Conservation (phyloP, 2,113 vertebrate species). For the Cheilinus undulatus region DNA sequence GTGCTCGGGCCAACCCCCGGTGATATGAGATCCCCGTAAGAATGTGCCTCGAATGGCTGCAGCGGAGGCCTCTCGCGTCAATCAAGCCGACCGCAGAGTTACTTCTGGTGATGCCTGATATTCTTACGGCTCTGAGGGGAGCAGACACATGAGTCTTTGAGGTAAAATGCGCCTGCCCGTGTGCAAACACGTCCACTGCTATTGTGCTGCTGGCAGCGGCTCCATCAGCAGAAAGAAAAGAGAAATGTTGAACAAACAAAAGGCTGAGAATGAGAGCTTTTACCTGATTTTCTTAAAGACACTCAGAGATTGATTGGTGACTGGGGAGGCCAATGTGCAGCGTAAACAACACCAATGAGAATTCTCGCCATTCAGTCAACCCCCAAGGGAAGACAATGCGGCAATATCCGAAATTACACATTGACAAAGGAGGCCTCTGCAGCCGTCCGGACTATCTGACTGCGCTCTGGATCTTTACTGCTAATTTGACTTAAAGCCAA, state of each 20-base stretch:
- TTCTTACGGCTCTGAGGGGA: slow-evolving; percentile 59
- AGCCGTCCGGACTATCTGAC: slow-evolving; percentile 47
- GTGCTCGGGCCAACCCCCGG: slow-evolving; percentile 85
- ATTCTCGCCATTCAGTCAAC: slow-evolving; percentile 38
- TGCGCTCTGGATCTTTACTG: slow-evolving; percentile 37
- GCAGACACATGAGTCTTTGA: slow-evolving; percentile 55
- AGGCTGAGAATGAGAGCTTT: slow-evolving; percentile 40
- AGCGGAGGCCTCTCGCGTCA: slow-evolving; percentile 68
- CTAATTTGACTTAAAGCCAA: slow-evolving; percentile 70
- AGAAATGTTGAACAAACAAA: slow-evolving; percentile 64
- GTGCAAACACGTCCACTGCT: slow-evolving; percentile 12
- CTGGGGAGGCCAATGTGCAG: slow-evolving; percentile 68
- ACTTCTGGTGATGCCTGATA: slow-evolving; percentile 68
- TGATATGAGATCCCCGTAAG: slow-evolving; percentile 89
- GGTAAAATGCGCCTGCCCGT: slow-evolving; percentile 38
- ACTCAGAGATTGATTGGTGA: slow-evolving; percentile 63
- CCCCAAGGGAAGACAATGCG: slow-evolving; percentile 68
- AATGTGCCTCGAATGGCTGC: slow-evolving; percentile 81
- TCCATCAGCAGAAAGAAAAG: slow-evolving; percentile 35
- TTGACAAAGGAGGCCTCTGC: slow-evolving; percentile 66
- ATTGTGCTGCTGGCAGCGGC: slow-evolving; percentile 49
- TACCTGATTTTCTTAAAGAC: slow-evolving; percentile 40
- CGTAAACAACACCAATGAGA: slow-evolving; percentile 61
- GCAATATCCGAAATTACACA: slow-evolving; percentile 79
- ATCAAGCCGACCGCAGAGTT: slow-evolving; percentile 72